Percentiles rank a stretch among this genome's conserved stretches.
Evolutionary conservation across 2,797 vertebrate genomes (phyloP).

Genomic region (Geotrypetes seraphini): DNA sequence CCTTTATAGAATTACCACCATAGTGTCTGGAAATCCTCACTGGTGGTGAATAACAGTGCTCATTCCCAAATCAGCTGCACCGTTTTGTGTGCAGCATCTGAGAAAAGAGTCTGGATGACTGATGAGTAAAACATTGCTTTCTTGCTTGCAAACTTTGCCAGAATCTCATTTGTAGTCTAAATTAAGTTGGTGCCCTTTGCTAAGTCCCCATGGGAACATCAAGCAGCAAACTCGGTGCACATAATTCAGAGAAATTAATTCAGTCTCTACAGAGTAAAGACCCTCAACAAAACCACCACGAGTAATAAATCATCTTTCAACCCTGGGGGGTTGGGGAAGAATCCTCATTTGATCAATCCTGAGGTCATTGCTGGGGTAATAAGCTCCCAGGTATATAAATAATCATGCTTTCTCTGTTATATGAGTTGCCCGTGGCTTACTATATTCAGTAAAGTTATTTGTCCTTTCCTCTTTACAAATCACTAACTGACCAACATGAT

Average conservation of each 20-base stretch:
- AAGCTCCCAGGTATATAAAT: too few species aligned
- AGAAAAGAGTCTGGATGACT: too few species aligned
- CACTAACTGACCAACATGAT: slow-evolving; percentile 30
- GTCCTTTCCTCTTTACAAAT: slow-evolving; percentile 13
- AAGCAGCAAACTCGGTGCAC: neutral
- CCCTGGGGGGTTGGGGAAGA: neutral
- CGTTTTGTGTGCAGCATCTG: too few species aligned
- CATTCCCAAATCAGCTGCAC: too few species aligned
- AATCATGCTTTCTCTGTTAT: slow-evolving; percentile 7
- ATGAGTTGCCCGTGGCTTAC: slow-evolving; percentile 6
- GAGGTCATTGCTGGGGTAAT: too few species aligned
- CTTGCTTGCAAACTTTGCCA: neutral
- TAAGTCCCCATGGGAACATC: neutral
- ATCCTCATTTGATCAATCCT: too few species aligned
- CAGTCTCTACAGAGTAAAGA: neutral
- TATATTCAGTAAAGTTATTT: slow-evolving; percentile 7
- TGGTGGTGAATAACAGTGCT: too few species aligned
- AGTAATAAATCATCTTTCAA: neutral
- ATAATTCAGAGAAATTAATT: too few species aligned
- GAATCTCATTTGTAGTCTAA: neutral
- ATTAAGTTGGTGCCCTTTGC: neutral
- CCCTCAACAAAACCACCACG: neutral
- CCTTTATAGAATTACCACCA: too few species aligned
- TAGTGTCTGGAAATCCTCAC: too few species aligned
- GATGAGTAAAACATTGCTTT: neutral